These are phyloP conservation scores for Zosterops japonicus DNA, from an alignment of 2,113 vertebrate species.

Conservation along the genomic window DNA sequence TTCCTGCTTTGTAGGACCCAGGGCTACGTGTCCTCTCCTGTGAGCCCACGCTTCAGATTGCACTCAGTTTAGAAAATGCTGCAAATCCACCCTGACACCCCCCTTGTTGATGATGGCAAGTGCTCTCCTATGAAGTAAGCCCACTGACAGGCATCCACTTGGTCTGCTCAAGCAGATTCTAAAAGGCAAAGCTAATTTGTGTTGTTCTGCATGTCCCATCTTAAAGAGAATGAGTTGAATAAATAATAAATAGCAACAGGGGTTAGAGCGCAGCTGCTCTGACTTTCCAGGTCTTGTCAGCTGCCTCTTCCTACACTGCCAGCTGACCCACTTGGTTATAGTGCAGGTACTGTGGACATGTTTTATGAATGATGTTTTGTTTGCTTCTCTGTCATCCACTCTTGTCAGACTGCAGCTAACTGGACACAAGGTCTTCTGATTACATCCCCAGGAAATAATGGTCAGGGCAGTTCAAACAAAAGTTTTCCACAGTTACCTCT, in stretches of 20 bases:
- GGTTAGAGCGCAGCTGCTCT: neutral
- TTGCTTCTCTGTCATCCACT: neutral
- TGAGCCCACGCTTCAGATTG: accelerated
- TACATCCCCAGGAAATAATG: neutral
- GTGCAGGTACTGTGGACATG: neutral
- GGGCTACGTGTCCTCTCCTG: neutral
- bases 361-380: constrained; percentile 36
- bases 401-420: neutral
- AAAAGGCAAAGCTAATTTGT: neutral
- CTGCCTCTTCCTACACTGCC: neutral
- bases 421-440: neutral
- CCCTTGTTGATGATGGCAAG: neutral
- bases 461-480: neutral
- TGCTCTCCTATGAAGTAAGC: neutral
- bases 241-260: neutral
- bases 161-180: neutral
- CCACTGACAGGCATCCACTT: neutral
- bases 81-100: neutral
- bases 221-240: neutral
- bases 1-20: neutral
- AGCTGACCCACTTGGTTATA: neutral
- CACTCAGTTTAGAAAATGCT: neutral
- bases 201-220: neutral
- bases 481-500: neutral
- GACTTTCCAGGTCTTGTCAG: neutral